Evolutionary conservation across 2,113 vertebrate species (phyloP).

Genomic region (Caranx ignobilis): DNA sequence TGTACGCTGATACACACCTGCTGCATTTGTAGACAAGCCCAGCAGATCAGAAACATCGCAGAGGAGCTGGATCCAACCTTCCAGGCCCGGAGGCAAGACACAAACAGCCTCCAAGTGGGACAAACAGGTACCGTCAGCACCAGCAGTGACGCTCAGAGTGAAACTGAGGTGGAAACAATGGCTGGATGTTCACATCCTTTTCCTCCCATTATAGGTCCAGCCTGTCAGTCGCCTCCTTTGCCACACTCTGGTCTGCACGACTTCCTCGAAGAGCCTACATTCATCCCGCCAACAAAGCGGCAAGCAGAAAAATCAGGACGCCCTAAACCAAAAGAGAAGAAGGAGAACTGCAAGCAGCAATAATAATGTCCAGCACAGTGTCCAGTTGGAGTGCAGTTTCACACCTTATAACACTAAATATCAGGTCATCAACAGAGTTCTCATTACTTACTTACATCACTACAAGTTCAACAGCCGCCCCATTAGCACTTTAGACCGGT

Average conservation of each 20-base stretch:
- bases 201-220: constrained; percentile 22
- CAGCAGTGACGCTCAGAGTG: not conserved
- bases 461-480: constrained; percentile 10
- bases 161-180: constrained; percentile 15
- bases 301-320: constrained; percentile 78
- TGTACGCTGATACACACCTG: not conserved
- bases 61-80: constrained; percentile 87
- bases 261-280: constrained; percentile 79
- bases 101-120: constrained; percentile 39
- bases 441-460: constrained; percentile 2
- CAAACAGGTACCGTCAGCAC: constrained; percentile 52
- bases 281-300: constrained; percentile 86
- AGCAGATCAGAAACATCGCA: constrained; percentile 79
- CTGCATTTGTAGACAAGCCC: constrained; percentile 59
- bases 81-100: constrained; percentile 65
- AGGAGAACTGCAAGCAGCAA: constrained; percentile 86
- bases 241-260: constrained; percentile 61
- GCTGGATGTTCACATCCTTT: constrained; percentile 1
- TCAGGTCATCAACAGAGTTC: constrained; percentile 12
- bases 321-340: constrained; percentile 86
- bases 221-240: constrained; percentile 41
- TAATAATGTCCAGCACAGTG: constrained; percentile 67
- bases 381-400: not conserved
- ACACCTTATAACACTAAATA: constrained; percentile 30
- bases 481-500: constrained; percentile 71